phyloP scores from a whole-genome alignment of 2,888 invertebrate species.

The Drosophila atroscutellata region DNA sequence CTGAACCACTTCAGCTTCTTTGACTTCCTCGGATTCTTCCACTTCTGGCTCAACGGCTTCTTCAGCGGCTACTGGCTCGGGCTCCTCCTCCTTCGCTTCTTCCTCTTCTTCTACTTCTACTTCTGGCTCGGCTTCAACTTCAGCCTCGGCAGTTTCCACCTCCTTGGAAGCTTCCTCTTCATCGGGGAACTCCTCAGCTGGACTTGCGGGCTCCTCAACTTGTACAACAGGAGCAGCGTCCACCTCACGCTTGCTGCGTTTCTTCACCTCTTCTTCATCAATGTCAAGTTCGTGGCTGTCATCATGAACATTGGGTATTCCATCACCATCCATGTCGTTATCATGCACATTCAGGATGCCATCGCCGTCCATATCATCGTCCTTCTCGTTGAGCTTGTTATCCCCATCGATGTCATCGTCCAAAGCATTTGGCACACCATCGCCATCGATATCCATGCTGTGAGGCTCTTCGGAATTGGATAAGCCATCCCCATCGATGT shows the following conservation, averaged over 20 bases:
- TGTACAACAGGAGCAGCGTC: slow-evolving; percentile 76
- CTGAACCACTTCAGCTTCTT: slow-evolving; percentile 39
- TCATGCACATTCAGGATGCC: slow-evolving; percentile 80
- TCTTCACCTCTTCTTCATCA: slow-evolving; percentile 78
- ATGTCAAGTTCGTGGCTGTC: slow-evolving; percentile 67
- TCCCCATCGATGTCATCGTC: slow-evolving; percentile 83
- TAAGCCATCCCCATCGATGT: slow-evolving; percentile 68
- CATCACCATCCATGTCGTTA: slow-evolving; percentile 70
- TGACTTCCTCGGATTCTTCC: slow-evolving; percentile 62
- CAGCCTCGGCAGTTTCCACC: slow-evolving; percentile 66
- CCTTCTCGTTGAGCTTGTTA: slow-evolving; percentile 82
- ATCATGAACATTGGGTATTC: slow-evolving; percentile 69
- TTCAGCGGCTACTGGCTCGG: slow-evolving; percentile 18
- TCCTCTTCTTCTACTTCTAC: slow-evolving; percentile 41
- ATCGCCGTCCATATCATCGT: slow-evolving; percentile 84
- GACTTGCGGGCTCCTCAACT: slow-evolving; percentile 50
- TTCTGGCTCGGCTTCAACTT: slow-evolving; percentile 82
- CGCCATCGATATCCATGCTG: slow-evolving; percentile 65
- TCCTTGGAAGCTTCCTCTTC: slow-evolving; percentile 60
- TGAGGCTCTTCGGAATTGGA: slow-evolving; percentile 63
- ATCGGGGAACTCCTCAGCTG: slow-evolving; percentile 73
- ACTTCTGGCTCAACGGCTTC: slow-evolving; percentile 68
- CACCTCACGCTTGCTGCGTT: slow-evolving; percentile 84
- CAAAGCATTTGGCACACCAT: slow-evolving; percentile 63
- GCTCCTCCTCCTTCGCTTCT: slow-evolving; percentile 12